Base-by-base conservation (phyloP, 2,888 invertebrate genomes). In the Drosophila phalerata region DNA sequence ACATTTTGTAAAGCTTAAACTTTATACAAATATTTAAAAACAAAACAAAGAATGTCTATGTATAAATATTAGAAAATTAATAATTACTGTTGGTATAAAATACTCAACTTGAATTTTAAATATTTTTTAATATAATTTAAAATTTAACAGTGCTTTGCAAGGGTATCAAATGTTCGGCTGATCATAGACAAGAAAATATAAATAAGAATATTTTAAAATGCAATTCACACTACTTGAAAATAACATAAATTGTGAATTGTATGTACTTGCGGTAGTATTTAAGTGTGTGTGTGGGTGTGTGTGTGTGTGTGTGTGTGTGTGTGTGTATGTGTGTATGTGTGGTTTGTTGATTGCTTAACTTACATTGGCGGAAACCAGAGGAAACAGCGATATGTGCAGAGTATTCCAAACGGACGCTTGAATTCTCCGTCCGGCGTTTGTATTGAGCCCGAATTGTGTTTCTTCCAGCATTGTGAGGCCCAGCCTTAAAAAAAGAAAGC, bases 331-430 rank as follows among this genome's bases (percentile, higher is more conserved):
- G 17, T 34, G 37, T 42, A 17, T 52, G 42, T 45, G 32, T 61
- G 32, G 28, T 68, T 79, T 62, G 75, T 25, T 74, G 70, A 61
- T 68, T 72, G 81, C 60, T 75, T 60, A 75, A 92, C 92, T 92
- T 85, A 92, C 92, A 91, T 81, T 70, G 92, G 92, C 63, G 91
- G 91, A 85, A 92, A 92, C 92, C 92, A 92, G 75, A 92, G 79
- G 75, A 91, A 91, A 65, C 92, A 92, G 58, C 91, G 91, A 84
- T 92, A 92, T 77, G 92, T 92, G 84, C 92, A 92, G 79, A 92
- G 82, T 85, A 92, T 92, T 61, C 92, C 92, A 74, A 90, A 91
- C 48, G 92, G 92, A 37, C 92, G 91, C 73, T 90, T 91, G 68
- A 92, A 92, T 72, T 92, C 92, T 30, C 92, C 92, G 74, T 92